phyloP scores from a whole-genome alignment of 2,113 vertebrate genomes.

The Cavia aperea region DNA sequence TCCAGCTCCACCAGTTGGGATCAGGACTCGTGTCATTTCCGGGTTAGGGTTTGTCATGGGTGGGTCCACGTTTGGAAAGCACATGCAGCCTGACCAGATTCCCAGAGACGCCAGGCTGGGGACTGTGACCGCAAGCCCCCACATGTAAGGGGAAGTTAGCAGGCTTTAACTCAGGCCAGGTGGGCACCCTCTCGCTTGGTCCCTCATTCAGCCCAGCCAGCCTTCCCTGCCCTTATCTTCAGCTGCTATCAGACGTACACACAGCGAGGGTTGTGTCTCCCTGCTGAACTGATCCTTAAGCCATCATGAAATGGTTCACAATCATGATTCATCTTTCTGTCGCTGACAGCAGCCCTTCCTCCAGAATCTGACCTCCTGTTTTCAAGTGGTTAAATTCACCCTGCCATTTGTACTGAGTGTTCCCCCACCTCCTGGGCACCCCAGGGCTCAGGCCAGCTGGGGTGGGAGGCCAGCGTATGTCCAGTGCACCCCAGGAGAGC shows the following conservation, averaged over 20 bases:
- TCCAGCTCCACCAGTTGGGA: not conserved
- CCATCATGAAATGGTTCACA: not conserved
- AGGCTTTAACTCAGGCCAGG: not conserved
- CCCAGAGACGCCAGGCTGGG: not conserved
- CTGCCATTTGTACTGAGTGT: no score
- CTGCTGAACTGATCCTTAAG: not conserved
- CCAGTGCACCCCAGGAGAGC: not conserved
- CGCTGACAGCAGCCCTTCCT: not conserved
- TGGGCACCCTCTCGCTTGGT: not conserved
- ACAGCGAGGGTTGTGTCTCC: not conserved
- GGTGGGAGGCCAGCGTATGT: no score
- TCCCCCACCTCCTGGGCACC: not conserved
- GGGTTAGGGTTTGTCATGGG: not conserved
- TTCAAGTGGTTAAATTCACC: not conserved
- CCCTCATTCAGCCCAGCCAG: not conserved
- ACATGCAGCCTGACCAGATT: not conserved
- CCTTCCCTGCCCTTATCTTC: not conserved
- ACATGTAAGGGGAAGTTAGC: not conserved
- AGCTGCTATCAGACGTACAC: not conserved
- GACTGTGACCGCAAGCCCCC: not conserved
- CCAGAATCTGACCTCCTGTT: not conserved
- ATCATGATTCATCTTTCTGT: not conserved
- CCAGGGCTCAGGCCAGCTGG: accelerated
- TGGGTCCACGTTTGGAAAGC: not conserved
- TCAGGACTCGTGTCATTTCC: not conserved